A percentile compares a stretch with the other conserved stretches of the same genome.
phyloP scores from a whole-genome alignment of 2,888 invertebrate genomes.

The Dysmachus trigonus region DNA sequence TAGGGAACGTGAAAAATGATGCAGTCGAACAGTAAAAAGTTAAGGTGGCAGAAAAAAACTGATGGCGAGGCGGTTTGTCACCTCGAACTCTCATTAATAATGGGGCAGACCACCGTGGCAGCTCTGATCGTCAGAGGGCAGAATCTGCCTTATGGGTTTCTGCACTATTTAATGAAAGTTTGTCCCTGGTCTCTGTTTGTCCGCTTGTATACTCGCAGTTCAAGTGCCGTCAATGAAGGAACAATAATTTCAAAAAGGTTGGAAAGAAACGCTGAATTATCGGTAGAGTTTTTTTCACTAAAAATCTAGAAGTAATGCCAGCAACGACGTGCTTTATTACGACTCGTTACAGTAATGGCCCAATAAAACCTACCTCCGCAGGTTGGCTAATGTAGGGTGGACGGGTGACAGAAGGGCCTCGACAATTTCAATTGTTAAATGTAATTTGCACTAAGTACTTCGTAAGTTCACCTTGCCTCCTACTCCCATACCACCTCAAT shows the following conservation, averaged over 20 bases:
- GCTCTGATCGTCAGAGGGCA: background rate
- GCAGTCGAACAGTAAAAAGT: constrained; percentile 21
- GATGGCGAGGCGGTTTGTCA: constrained; percentile 25
- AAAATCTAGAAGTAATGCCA: constrained; percentile 22
- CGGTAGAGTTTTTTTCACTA: background rate
- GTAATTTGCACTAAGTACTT: constrained; percentile 33
- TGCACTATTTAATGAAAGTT: constrained; percentile 21
- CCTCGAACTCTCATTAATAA: constrained; percentile 31
- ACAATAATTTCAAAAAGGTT: background rate
- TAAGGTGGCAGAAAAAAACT: background rate
- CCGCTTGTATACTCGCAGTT: background rate
- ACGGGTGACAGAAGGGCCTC: background rate
- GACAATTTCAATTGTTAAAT: constrained; percentile 36
- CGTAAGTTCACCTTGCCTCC: constrained; percentile 21
- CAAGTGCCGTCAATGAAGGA: background rate
- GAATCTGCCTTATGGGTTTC: background rate
- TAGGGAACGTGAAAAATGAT: constrained; percentile 42
- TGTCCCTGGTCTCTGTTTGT: background rate
- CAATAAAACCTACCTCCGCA: constrained; percentile 46
- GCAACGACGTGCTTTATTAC: constrained; percentile 45
- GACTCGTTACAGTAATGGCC: constrained; percentile 47
- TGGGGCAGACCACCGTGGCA: background rate
- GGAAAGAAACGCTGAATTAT: constrained; percentile 12
- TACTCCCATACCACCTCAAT: too few relatives aligned
- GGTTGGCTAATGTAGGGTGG: constrained; percentile 39